Conservation (phyloP, 1,140 invertebrate species). For the Lucilia cuprina region DNA sequence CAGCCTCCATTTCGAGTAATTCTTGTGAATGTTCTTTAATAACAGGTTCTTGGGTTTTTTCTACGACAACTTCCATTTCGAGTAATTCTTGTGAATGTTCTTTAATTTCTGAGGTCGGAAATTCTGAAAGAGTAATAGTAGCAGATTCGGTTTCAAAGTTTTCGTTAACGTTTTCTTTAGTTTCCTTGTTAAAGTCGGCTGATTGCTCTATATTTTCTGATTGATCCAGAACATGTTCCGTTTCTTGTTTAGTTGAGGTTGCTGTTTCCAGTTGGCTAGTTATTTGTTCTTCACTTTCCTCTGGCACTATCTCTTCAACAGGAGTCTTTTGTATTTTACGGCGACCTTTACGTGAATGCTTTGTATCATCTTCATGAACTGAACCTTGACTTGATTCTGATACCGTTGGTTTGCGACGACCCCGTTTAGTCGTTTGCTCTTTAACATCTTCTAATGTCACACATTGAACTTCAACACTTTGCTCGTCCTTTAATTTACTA, state of each 20-base stretch:
- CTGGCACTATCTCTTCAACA: not conserved
- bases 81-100: not conserved
- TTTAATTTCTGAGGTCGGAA: not conserved
- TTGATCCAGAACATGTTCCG: not conserved
- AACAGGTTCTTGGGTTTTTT: not conserved
- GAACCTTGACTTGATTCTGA: constrained; percentile 19
- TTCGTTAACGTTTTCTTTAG: no score
- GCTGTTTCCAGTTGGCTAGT: not conserved
- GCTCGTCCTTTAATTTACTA: not conserved
- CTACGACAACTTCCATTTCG: not conserved
- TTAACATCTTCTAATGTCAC: not conserved
- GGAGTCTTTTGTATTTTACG: constrained; percentile 4
- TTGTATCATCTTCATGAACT: not conserved
- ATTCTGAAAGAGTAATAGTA: not conserved
- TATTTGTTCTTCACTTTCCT: not conserved
- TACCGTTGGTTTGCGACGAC: constrained; percentile 2
- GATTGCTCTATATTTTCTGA: no score
- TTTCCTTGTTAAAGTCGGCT: no score
- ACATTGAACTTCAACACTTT: not conserved
- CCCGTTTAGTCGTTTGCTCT: not conserved
- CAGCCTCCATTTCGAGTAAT: not conserved
- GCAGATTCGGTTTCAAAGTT: not conserved
- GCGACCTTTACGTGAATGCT: not conserved
- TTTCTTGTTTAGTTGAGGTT: not conserved
- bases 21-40: not conserved